These are phyloP conservation scores for Linnaemya tessellans DNA, from an alignment of 2,888 invertebrate species.

Conservation along the genomic window DNA sequence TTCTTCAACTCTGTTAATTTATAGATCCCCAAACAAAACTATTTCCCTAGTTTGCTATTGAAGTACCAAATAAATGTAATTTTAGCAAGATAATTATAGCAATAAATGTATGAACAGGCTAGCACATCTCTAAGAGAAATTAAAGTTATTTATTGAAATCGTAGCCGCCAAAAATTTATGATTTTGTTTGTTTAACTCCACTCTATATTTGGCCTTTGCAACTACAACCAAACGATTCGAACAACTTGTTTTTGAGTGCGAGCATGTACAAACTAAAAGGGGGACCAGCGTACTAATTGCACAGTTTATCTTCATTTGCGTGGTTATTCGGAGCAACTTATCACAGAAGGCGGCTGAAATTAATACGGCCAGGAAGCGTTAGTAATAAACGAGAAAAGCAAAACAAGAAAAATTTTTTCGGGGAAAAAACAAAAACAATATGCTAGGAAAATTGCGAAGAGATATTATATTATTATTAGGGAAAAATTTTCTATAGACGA, in stretches of 20 bases:
- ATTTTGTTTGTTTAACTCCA: conserved; percentile 33
- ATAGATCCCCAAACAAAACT: background rate
- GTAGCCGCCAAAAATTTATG: conserved; percentile 55
- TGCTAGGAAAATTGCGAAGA: background rate
- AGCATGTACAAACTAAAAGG: conserved; percentile 22
- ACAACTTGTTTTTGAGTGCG: background rate
- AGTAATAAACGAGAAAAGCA: background rate
- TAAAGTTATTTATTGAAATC: conserved; percentile 15
- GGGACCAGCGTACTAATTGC: conserved; percentile 68
- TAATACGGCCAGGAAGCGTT: background rate
- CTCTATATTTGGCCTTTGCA: background rate
- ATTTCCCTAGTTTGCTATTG: background rate
- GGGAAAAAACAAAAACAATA: background rate
- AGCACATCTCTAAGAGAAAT: background rate
- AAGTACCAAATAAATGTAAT: conserved; percentile 18
- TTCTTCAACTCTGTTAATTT: background rate
- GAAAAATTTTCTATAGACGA: background rate
- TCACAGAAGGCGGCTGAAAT: background rate
- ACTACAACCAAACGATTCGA: background rate
- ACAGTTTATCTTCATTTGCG: conserved; percentile 72
- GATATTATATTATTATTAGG: background rate
- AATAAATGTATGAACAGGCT: conserved; percentile 8
- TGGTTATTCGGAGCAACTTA: conserved; percentile 13
- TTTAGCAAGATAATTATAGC: background rate
- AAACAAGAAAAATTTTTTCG: background rate